phyloP scores from a whole-genome alignment of 1,140 invertebrate species.

The Drepana arcuata region DNA sequence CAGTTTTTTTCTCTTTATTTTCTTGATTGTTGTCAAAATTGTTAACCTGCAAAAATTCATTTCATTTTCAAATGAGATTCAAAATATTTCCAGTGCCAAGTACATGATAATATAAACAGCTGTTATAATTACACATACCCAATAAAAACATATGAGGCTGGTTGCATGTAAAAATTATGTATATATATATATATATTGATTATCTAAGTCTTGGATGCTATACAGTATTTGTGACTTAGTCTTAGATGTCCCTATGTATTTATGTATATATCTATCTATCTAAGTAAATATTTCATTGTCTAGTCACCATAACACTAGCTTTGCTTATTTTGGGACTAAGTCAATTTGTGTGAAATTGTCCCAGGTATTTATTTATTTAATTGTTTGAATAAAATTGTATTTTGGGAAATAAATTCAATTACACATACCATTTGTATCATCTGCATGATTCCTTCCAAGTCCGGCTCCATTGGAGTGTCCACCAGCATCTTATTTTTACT shows the following conservation, averaged over 20 bases:
- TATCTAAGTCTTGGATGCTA: no score
- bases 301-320: no score
- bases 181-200: no score
- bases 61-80: no score
- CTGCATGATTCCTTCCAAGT: conserved; percentile 24
- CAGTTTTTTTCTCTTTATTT: background rate
- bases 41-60: background rate
- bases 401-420: background rate
- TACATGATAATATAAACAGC: no score
- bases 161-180: no score
- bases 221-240: background rate
- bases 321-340: background rate
- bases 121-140: no score
- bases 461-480: conserved; percentile 10
- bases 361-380: background rate
- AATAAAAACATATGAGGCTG: no score
- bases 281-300: background rate
- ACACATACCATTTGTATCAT: conserved; percentile 10
- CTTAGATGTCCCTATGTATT: background rate
- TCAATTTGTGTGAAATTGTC: background rate
- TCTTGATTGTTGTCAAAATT: background rate
- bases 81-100: no score
- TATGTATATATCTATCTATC: background rate
- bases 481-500: background rate
- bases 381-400: background rate